Base-by-base conservation (phyloP, 2,888 invertebrate genomes). In the Coleophora flavipennella region DNA sequence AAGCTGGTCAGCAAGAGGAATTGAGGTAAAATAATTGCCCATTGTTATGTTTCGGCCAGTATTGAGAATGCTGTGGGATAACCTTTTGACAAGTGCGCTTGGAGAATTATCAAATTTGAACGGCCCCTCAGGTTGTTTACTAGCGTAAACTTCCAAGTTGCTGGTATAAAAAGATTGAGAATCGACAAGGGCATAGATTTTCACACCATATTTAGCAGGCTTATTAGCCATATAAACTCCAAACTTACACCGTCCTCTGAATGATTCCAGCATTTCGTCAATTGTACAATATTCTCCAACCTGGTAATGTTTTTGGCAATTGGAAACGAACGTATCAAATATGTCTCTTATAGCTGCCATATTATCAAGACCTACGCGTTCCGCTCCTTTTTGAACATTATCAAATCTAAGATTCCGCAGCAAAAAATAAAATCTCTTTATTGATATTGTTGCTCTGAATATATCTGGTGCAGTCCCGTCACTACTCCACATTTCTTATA, bases 21-120 rank as follows among this genome's bases (percentile, higher is more conserved):
- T 39, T 8, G 39, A 42, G n/a, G 50, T 48, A 42, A 48, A 48
- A 41, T 27, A 50, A 26, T 50, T 48, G 27, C 45, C 46, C 36
- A 42, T 42, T 14, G 50, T 45, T 12, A 48, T 41, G 31, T 50
- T 50, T 8, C 46, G 31, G 29, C 45, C 46, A 33, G 46, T 41
- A 14, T 43, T 41, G 4, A 42, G 11, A 7, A 50, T 41, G 36
- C 38, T 34, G 32, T 38, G 11, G n/a, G 41, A 32, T 28, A 50
- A 33, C 39, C 43, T 28, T 33, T 45, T 39, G 13, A 46, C 48
- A 20, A 50, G 28, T 39, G 35, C 42, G 29, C 8, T 32, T 35
- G 46, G 38, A 13, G 34, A 29, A 39, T 46, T 46, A 43, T 36
- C 39, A 32, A 46, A 13, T 25, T 37, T 35, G 38, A 38, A 43